These are phyloP conservation scores for Caenorhabditis japonica DNA, from an alignment of 2,888 invertebrate species.

Conservation along the genomic window DNA sequence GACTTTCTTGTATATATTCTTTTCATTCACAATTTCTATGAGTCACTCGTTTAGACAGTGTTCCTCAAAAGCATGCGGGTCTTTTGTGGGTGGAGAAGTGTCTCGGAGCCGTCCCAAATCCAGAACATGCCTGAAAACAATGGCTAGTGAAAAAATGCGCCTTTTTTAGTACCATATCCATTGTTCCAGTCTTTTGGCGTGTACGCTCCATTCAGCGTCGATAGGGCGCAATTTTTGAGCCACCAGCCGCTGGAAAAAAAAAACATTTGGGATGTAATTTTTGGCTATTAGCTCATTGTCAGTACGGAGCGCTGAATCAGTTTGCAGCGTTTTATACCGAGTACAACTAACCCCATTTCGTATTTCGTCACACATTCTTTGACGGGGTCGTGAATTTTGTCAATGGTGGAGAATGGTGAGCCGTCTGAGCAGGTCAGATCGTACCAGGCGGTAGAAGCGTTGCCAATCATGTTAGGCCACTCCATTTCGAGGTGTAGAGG, in stretches of 20 bases:
- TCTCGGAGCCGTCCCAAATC: slow-evolving; percentile 60
- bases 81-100: slow-evolving; percentile 62
- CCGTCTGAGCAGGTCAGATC: slow-evolving; percentile 66
- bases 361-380: slow-evolving; percentile 64
- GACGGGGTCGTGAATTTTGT: slow-evolving; percentile 67
- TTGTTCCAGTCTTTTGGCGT: slow-evolving; percentile 62
- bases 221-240: slow-evolving; percentile 68
- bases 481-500: slow-evolving; percentile 40
- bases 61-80: slow-evolving; percentile 62
- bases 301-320: too few relatives aligned
- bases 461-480: slow-evolving; percentile 59
- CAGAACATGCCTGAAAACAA: slow-evolving; percentile 59
- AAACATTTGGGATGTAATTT: too few relatives aligned
- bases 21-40: neutral
- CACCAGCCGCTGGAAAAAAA: slow-evolving; percentile 69
- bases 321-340: too few relatives aligned
- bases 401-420: slow-evolving; percentile 68
- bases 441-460: slow-evolving; percentile 69
- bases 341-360: slow-evolving; percentile 69
- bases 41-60: slow-evolving; percentile 8
- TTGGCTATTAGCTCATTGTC: too few relatives aligned
- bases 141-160: neutral
- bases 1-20: neutral
- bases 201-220: slow-evolving; percentile 70
- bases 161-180: slow-evolving; percentile 61